phyloP scores from a whole-genome alignment of 2,797 vertebrate genomes.

The Enteromius unitaeniatus region DNA sequence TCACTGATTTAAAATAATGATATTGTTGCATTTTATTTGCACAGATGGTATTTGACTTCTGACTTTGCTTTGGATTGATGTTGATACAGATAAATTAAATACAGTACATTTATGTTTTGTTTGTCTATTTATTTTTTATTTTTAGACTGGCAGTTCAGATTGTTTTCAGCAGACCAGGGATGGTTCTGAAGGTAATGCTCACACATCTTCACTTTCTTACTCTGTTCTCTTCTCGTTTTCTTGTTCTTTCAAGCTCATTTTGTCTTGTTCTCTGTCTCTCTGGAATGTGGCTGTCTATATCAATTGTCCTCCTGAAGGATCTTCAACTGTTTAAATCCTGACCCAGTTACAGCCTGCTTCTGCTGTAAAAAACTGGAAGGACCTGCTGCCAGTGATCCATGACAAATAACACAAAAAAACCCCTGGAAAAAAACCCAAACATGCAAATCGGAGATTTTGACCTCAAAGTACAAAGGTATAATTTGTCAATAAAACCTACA shows the following conservation, averaged over 20 bases:
- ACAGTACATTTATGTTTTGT: not conserved
- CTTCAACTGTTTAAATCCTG: conserved; percentile 1
- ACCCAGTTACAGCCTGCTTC: not conserved
- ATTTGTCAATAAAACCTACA: conserved; percentile 5
- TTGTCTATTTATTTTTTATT: not conserved
- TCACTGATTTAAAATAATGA: not conserved
- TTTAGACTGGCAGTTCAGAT: too few relatives aligned
- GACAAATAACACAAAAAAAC: not conserved
- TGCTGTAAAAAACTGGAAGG: not conserved
- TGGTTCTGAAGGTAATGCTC: not conserved
- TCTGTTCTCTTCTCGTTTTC: not conserved
- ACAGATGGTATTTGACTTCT: not conserved
- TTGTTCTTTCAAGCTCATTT: not conserved
- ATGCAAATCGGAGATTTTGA: not conserved
- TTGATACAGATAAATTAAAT: not conserved
- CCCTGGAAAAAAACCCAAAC: too few relatives aligned
- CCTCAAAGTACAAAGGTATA: not conserved
- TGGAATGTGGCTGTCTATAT: not conserved
- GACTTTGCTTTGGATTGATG: not conserved
- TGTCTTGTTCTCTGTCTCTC: not conserved
- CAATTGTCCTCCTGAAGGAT: not conserved
- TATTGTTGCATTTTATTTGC: not conserved
- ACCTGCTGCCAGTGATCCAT: not conserved
- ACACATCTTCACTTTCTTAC: not conserved
- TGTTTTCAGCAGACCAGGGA: not conserved